Conservation (phyloP, 1,140 invertebrate genomes). For the Solen grandis region DNA sequence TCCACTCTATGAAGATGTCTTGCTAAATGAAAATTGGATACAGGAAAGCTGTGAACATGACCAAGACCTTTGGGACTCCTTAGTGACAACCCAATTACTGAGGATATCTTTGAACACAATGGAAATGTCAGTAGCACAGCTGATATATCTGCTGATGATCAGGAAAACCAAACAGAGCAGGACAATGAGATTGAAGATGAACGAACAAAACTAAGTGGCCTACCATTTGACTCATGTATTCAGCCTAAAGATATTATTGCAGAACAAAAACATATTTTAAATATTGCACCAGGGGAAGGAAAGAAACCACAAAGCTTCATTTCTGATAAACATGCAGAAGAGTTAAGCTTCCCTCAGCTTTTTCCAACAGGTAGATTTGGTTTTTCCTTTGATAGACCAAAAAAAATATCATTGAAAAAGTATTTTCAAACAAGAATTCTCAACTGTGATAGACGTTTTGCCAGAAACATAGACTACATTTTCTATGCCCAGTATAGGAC, state of each 20-base stretch:
- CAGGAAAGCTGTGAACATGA: constrained; percentile 19
- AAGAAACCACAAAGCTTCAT: constrained; percentile 21
- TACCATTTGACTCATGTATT: constrained; percentile 35
- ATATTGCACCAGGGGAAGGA: constrained; percentile 26
- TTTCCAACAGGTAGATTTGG: constrained; percentile 19
- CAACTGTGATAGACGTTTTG: constrained; percentile 35
- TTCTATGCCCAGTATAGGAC: constrained; percentile 8
- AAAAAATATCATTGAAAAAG: constrained; percentile 2
- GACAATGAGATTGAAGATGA: constrained; percentile 11
- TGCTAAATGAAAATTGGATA: constrained; percentile 19
- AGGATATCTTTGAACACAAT: constrained; percentile 6
- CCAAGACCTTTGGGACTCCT: constrained; percentile 29
- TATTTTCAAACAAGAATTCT: constrained; percentile 20
- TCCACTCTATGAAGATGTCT: constrained; percentile 27
- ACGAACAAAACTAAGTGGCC: constrained; percentile 27
- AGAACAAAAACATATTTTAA: constrained; percentile 17
- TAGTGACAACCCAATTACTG: constrained; percentile 24
- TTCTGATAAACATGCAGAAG: constrained; percentile 20
- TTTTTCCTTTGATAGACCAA: constrained; percentile 27
- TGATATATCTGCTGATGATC: constrained; percentile 22
- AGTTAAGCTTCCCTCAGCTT: constrained; percentile 14
- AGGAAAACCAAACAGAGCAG: constrained; percentile 3
- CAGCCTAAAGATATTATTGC: constrained; percentile 35
- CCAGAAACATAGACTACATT: constrained; percentile 8
- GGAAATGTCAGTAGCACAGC: constrained; percentile 9